Evolutionary conservation across 2,797 vertebrate species (phyloP).

Genomic region (Margarornis squamiger): DNA sequence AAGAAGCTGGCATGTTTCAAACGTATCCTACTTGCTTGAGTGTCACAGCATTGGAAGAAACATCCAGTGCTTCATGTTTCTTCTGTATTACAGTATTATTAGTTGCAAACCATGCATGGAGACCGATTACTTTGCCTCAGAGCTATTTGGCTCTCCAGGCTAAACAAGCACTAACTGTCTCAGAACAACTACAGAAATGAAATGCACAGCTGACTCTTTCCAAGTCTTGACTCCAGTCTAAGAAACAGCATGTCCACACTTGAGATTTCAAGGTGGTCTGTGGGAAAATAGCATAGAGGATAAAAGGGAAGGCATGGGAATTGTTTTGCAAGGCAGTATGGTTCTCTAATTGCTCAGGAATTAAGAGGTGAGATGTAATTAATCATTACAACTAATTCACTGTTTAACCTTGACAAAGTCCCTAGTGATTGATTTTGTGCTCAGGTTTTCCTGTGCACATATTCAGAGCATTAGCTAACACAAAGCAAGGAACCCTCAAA

Average conservation of each 20-base stretch:
- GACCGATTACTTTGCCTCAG: constrained; percentile 12
- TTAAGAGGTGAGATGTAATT: neutral
- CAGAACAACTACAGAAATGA: neutral
- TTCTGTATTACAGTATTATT: constrained; percentile 10
- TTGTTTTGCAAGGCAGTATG: neutral
- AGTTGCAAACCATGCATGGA: constrained; percentile 12
- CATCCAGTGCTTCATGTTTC: neutral
- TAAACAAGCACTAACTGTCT: constrained; percentile 11
- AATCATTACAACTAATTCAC: neutral
- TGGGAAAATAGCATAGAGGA: neutral
- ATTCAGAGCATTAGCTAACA: neutral
- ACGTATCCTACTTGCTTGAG: neutral
- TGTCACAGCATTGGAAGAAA: neutral
- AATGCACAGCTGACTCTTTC: constrained; percentile 26
- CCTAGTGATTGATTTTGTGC: neutral
- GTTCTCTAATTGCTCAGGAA: neutral
- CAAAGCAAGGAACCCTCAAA: neutral
- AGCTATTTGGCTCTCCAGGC: constrained; percentile 22
- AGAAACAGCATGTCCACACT: neutral
- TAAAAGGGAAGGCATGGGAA: neutral
- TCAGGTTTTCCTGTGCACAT: neutral
- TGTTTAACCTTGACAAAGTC: neutral
- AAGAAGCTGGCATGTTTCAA: constrained; percentile 15
- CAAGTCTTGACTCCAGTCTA: constrained; percentile 6
- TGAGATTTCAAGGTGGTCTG: neutral